Conservation (phyloP, 2,113 vertebrate genomes). For the Carassius gibelio region DNA sequence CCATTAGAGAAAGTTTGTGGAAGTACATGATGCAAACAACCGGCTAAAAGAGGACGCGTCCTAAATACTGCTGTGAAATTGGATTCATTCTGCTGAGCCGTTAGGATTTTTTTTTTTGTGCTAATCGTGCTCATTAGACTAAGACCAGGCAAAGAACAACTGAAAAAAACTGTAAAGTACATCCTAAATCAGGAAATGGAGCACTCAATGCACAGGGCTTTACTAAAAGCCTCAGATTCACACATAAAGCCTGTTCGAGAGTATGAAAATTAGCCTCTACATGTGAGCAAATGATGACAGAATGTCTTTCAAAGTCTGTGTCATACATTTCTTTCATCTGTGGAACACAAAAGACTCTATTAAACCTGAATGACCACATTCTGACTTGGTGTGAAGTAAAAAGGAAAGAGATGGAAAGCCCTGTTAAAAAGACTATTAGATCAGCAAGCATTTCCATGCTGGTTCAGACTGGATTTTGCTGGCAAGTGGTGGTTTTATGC, state of each 20-base stretch:
- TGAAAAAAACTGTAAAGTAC: constrained; percentile 51
- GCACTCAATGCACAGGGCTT: background rate
- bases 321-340: background rate
- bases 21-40: constrained; percentile 38
- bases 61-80: constrained; percentile 60
- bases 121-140: constrained; percentile 46
- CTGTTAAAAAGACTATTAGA: background rate
- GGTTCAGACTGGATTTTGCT: background rate
- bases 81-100: constrained; percentile 51
- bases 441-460: background rate
- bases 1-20: constrained; percentile 41
- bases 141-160: constrained; percentile 43
- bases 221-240: constrained; percentile 29
- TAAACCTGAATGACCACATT: background rate
- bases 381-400: background rate
- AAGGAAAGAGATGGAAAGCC: background rate
- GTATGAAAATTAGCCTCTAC: background rate
- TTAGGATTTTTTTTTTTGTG: constrained; percentile 7
- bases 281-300: background rate
- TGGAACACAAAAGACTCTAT: background rate
- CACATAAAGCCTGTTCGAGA: background rate
- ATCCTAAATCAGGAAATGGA: constrained; percentile 50
- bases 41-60: constrained; percentile 47
- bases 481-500: background rate
- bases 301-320: background rate